These are phyloP conservation scores for Apolygus lucorum DNA, from an alignment of 1,140 invertebrate genomes.

Conservation along the genomic window DNA sequence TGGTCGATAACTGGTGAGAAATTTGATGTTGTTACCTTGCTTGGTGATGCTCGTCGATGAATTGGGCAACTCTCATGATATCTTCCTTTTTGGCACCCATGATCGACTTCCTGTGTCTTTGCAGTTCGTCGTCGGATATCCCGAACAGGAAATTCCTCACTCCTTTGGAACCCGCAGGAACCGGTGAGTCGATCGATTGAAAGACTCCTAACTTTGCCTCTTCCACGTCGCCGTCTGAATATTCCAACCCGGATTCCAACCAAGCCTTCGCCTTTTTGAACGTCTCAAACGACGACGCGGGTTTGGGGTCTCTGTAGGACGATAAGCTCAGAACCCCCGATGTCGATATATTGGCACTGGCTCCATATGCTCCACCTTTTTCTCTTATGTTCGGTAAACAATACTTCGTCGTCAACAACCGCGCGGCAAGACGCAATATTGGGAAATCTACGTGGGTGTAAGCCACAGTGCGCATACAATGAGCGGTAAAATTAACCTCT, in stretches of 20 bases:
- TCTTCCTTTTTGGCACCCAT: slow-evolving; percentile 58
- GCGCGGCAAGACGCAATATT: slow-evolving; percentile 60
- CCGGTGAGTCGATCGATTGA: slow-evolving; percentile 73
- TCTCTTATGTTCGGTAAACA: slow-evolving; percentile 77
- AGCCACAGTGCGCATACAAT: slow-evolving; percentile 64
- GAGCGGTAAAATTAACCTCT: slow-evolving; percentile 76
- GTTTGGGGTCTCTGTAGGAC: slow-evolving; percentile 79
- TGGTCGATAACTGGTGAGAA: too few relatives aligned
- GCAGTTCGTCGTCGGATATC: slow-evolving; percentile 66
- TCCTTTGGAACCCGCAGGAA: slow-evolving; percentile 69
- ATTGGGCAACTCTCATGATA: slow-evolving; percentile 53
- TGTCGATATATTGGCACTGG: slow-evolving; percentile 58
- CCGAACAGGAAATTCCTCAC: slow-evolving; percentile 59
- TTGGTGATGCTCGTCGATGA: too few relatives aligned
- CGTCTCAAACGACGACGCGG: slow-evolving; percentile 62
- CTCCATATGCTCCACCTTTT: slow-evolving; percentile 87
- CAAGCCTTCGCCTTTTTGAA: slow-evolving; percentile 71
- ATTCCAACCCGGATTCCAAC: slow-evolving; percentile 46
- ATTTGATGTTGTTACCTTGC: too few relatives aligned
- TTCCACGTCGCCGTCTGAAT: slow-evolving; percentile 49
- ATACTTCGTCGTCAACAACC: slow-evolving; percentile 69
- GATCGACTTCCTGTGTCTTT: slow-evolving; percentile 59
- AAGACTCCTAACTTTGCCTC: slow-evolving; percentile 85
- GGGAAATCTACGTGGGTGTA: slow-evolving; percentile 71
- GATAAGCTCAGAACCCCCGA: slow-evolving; percentile 70